phyloP scores from a whole-genome alignment of 1,140 invertebrate species.

The Tyrophagus putrescentiae region DNA sequence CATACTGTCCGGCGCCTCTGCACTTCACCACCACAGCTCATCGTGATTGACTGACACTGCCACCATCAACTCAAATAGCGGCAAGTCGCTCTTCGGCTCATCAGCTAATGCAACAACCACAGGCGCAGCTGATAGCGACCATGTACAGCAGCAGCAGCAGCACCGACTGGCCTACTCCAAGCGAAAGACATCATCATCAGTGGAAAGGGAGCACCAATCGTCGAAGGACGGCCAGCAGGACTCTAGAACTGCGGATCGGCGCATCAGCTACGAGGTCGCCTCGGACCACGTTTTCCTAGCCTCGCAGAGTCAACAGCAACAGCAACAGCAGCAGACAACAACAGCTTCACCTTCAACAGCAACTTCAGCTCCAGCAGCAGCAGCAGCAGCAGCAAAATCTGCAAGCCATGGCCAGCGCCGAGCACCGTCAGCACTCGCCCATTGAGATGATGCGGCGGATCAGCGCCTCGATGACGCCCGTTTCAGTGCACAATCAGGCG shows the following conservation, averaged over 20 bases:
- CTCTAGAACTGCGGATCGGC: no score
- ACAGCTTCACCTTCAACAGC: neutral
- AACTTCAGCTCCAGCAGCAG: conserved; percentile 1
- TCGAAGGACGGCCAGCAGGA: no score
- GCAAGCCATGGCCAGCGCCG: neutral
- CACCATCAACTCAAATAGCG: neutral
- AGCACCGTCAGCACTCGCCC: neutral
- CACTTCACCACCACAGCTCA: neutral
- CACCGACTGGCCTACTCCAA: neutral
- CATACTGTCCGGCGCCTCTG: conserved; percentile 30
- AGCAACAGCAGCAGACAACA: neutral
- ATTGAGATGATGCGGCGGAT: neutral
- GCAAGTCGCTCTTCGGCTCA: no score
- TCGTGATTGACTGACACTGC: no score
- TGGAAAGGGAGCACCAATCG: neutral
- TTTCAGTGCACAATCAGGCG: conserved; percentile 1
- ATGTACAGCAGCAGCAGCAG: neutral
- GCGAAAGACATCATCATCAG: neutral
- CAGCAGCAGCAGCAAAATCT: conserved; percentile 11
- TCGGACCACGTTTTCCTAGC: neutral
- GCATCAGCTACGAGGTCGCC: conserved; percentile 3
- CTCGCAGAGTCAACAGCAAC: neutral
- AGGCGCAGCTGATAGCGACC: neutral
- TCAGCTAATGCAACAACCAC: no score
- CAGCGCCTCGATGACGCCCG: neutral